A percentile compares a stretch with the other conserved stretches of the same genome.
Conservation (phyloP, 2,888 invertebrate genomes). For the Acanthococcus lagerstroemiae region DNA sequence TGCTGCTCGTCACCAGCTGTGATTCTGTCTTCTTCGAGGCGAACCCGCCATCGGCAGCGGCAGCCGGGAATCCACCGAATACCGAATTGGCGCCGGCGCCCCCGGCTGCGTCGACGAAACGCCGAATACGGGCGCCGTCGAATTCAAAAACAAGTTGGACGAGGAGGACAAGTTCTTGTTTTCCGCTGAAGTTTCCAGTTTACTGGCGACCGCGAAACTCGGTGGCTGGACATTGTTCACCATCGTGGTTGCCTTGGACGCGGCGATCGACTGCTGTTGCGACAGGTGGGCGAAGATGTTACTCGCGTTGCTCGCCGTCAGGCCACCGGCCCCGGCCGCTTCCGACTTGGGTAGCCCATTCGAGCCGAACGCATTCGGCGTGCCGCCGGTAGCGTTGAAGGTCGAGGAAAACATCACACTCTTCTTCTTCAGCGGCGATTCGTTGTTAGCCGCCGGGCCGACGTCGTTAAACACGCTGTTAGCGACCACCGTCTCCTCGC, state of each 20-base stretch:
- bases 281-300: too few relatives aligned
- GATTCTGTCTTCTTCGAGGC: too few relatives aligned
- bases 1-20: too few relatives aligned
- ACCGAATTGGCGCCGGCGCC: neutral
- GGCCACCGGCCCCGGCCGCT: too few relatives aligned
- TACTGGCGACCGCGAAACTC: neutral
- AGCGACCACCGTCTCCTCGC: neutral
- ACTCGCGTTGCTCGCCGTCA: too few relatives aligned
- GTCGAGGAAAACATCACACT: neutral
- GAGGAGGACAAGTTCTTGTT: too few relatives aligned
- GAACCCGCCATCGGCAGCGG: too few relatives aligned
- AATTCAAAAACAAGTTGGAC: too few relatives aligned
- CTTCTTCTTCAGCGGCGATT: constrained; percentile 7
- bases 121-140: too few relatives aligned
- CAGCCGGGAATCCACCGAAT: neutral
- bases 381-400: neutral
- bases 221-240: neutral
- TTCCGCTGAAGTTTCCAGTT: neutral
- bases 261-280: too few relatives aligned
- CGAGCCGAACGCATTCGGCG: neutral
- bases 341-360: constrained; percentile 1
- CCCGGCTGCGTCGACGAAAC: neutral
- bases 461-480: constrained; percentile 2
- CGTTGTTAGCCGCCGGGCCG: neutral
- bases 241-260: neutral